Conservation (phyloP, 1,140 invertebrate species). For the Stratiolaelaps scimitus region DNA sequence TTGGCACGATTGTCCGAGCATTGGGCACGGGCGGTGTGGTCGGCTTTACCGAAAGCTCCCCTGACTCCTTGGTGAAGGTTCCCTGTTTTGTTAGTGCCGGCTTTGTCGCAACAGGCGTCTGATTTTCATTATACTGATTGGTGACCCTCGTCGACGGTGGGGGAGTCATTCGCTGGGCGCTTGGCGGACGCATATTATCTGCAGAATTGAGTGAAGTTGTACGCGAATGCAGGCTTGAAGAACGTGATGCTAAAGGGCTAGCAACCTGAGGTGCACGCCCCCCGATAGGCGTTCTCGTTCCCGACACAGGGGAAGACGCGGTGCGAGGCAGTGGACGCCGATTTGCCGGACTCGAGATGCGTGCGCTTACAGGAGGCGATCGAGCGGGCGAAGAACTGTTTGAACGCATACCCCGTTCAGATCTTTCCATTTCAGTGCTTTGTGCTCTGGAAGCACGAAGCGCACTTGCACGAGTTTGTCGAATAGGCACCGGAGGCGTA, state of each 20-base stretch:
- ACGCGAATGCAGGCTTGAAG: neutral
- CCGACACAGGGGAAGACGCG: neutral
- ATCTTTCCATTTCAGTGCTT: neutral
- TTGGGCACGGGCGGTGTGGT: neutral
- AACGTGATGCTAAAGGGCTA: constrained; percentile 1
- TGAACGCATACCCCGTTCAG: neutral
- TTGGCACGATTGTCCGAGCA: constrained; percentile 26
- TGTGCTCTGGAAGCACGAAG: constrained; percentile 14
- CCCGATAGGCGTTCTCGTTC: constrained; percentile 15
- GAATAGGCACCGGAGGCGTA: constrained; percentile 1
- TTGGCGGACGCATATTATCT: constrained; percentile 10
- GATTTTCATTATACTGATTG: neutral
- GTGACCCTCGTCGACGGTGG: no score
- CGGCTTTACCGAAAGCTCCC: neutral
- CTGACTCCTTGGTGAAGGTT: constrained; percentile 22
- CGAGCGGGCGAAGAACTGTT: constrained; percentile 9
- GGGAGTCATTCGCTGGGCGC: neutral
- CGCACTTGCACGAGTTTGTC: constrained; percentile 12
- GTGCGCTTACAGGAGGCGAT: constrained; percentile 7
- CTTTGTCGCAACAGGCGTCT: neutral
- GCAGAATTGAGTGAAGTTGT: neutral
- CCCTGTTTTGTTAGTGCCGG: constrained; percentile 18
- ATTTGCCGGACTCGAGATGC: constrained; percentile 17
- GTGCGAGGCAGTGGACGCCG: constrained; percentile 5
- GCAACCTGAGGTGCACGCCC: constrained; percentile 6